Conservation (phyloP, 1,140 invertebrate genomes). For the Microplitis mediator region DNA sequence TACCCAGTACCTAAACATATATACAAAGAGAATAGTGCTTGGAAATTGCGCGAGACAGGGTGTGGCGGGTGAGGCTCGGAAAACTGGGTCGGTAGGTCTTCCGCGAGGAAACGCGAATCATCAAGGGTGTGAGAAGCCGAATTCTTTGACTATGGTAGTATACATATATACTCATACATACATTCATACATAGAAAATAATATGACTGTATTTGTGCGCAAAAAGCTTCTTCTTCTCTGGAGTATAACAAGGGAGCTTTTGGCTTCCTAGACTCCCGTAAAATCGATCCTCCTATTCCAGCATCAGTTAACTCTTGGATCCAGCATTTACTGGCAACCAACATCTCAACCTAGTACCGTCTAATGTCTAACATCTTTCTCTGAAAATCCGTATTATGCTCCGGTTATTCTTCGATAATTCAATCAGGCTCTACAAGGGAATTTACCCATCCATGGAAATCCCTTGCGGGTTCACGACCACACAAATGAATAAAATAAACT, state of each 20-base stretch:
- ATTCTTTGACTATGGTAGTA: background rate
- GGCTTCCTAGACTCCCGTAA: no score
- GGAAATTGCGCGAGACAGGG: background rate
- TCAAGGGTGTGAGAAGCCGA: background rate
- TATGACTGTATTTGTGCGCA: no score
- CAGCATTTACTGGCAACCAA: background rate
- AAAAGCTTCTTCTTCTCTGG: no score
- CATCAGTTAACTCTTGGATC: no score
- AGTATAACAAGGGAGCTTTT: no score
- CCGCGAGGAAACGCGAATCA: background rate
- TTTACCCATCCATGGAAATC: background rate
- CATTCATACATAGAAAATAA: no score
- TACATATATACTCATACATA: background rate
- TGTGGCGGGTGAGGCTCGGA: slow-evolving; percentile 4
- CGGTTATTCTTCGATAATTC: slow-evolving; percentile 26
- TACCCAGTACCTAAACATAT: background rate
- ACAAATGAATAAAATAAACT: no score
- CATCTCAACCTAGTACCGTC: background rate
- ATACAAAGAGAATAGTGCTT: background rate
- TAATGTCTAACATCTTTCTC: background rate
- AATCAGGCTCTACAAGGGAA: background rate
- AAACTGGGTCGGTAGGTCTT: slow-evolving; percentile 17
- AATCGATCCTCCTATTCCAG: no score
- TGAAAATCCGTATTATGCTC: slow-evolving; percentile 16
- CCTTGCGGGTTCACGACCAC: no score